Conservation (phyloP, 2,797 vertebrate genomes). For the Octomys mimax region DNA sequence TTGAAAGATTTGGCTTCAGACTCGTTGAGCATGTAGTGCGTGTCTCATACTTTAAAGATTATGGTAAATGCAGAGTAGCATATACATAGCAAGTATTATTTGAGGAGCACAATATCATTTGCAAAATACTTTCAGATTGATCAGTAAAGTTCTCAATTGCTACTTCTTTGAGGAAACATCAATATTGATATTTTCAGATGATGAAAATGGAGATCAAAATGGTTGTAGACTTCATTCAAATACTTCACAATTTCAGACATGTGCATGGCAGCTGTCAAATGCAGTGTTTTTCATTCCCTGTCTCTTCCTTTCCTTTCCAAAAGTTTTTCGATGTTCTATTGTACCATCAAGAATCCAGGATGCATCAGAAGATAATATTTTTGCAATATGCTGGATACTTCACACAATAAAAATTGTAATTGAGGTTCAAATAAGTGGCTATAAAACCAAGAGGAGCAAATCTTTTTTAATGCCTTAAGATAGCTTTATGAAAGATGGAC, state of each 20-base stretch:
- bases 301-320: neutral
- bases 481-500: neutral
- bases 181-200: neutral
- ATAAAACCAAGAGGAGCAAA: neutral
- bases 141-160: neutral
- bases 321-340: neutral
- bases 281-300: neutral
- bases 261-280: neutral
- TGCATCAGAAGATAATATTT: neutral
- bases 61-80: neutral
- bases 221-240: neutral
- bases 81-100: neutral
- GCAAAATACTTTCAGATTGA: neutral
- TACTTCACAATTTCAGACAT: neutral
- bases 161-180: neutral
- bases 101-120: neutral
- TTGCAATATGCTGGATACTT: neutral
- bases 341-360: neutral
- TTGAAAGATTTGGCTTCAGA: constrained; percentile 47
- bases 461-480: neutral
- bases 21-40: constrained; percentile 9
- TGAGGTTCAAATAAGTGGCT: neutral
- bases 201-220: neutral
- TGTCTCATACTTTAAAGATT: constrained; percentile 14
- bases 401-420: neutral